Conservation (phyloP, 2,797 vertebrate species). For the Oophaga sylvatica region DNA sequence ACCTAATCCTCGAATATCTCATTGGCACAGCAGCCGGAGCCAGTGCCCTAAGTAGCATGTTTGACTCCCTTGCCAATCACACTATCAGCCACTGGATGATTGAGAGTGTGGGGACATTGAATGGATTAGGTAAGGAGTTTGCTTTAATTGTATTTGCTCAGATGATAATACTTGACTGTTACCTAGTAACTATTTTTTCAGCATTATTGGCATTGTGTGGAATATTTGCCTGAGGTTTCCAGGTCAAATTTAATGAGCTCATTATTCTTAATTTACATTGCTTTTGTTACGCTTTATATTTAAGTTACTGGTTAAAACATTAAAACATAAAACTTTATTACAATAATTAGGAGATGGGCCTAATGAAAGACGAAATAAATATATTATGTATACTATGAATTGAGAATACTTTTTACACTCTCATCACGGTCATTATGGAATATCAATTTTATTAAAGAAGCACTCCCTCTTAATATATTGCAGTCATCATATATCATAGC, state of each 20-base stretch:
- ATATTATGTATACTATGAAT: too few species aligned
- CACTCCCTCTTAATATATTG: too few species aligned
- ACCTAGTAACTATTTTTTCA: background rate
- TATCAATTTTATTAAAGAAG: too few species aligned
- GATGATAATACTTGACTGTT: background rate
- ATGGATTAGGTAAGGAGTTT: constrained; percentile 83
- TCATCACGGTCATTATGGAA: too few species aligned
- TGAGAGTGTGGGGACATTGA: constrained; percentile 84
- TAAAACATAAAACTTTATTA: background rate
- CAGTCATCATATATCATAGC: too few species aligned
- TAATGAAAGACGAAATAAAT: background rate
- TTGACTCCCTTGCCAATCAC: constrained; percentile 94
- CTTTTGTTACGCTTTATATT: background rate
- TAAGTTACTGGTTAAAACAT: too few species aligned
- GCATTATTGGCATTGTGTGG: background rate
- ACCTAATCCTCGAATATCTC: constrained; percentile 95
- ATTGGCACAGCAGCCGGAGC: constrained; percentile 93
- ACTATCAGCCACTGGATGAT: constrained; percentile 92
- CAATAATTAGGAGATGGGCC: background rate
- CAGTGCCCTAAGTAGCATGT: constrained; percentile 95
- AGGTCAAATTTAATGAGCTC: background rate
- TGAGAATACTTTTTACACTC: too few species aligned
- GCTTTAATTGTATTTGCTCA: background rate
- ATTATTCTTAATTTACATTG: background rate
- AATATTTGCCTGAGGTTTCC: background rate